Conservation (phyloP, 2,113 vertebrate species). For the Otis tarda region DNA sequence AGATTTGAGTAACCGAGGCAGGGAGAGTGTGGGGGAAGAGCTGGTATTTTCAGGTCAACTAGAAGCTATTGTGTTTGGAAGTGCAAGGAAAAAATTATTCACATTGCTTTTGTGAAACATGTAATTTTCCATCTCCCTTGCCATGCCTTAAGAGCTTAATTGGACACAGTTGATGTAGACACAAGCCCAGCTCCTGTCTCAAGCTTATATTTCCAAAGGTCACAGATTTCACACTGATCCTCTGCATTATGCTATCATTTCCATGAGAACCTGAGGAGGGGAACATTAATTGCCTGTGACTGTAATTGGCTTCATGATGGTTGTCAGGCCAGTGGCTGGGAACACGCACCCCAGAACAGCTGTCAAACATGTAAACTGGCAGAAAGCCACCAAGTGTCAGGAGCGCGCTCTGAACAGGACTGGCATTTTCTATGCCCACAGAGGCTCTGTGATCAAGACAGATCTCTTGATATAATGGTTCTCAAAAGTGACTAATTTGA, state of each 20-base stretch:
- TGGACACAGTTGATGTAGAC: conserved; percentile 8
- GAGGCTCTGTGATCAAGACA: conserved; percentile 15
- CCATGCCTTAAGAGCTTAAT: conserved; percentile 55
- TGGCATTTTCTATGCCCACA: conserved; percentile 54
- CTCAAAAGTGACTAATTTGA: conserved; percentile 58
- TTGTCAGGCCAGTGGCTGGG: conserved; percentile 63
- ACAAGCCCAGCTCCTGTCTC: conserved; percentile 17
- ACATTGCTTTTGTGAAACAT: not conserved
- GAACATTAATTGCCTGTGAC: conserved; percentile 76
- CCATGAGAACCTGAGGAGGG: conserved; percentile 65
- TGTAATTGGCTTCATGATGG: conserved; percentile 75
- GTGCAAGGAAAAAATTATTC: not conserved
- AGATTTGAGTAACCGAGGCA: not conserved
- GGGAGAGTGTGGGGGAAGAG: not conserved
- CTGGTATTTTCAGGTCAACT: conserved; percentile 11
- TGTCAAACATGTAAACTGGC: conserved; percentile 74
- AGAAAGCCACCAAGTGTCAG: conserved; percentile 58
- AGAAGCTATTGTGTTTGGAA: conserved; percentile 23
- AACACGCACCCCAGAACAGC: conserved; percentile 72
- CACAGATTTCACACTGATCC: conserved; percentile 64
- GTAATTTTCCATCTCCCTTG: conserved; percentile 56
- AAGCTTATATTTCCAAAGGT: conserved; percentile 70
- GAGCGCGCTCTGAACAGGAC: not conserved
- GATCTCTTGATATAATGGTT: conserved; percentile 19
- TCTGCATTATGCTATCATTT: conserved; percentile 52